Evolutionary conservation across 92 coral and sea anemone species (phyloP).

Genomic region (Epizoanthus scotinus): DNA sequence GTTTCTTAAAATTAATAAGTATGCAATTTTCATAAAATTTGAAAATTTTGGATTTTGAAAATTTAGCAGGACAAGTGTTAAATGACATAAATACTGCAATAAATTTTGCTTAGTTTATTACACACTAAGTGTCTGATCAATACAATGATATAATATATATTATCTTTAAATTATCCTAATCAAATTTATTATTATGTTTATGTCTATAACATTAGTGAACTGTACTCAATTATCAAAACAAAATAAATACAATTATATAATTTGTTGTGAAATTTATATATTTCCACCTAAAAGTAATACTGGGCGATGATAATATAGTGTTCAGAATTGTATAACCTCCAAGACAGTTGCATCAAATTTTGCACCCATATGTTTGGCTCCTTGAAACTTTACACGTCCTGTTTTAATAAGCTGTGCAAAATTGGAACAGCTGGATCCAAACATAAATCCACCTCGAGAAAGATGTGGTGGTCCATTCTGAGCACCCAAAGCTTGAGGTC

Average conservation of each 20-base stretch:
- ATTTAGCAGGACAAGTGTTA: too few species aligned
- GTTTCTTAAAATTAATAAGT: too few species aligned
- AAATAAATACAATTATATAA: background rate
- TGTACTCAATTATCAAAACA: background rate
- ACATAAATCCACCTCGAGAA: conserved; percentile 90
- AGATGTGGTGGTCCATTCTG: conserved; percentile 62
- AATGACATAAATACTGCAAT: too few species aligned
- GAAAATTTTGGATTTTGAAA: too few species aligned
- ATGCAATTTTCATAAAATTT: too few species aligned
- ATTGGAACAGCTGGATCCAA: conserved; percentile 97
- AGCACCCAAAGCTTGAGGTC: conserved; percentile 79
- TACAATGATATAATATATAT: too few species aligned
- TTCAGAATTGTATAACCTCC: conserved; percentile 73
- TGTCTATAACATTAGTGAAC: background rate
- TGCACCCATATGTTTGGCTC: conserved; percentile 87
- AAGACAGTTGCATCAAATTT: conserved; percentile 89
- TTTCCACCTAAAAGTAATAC: background rate
- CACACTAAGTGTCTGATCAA: too few species aligned
- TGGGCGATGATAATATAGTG: background rate
- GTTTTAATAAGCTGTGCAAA: conserved; percentile 87
- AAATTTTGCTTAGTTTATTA: too few species aligned
- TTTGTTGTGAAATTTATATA: background rate
- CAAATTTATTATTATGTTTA: background rate
- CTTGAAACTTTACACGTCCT: conserved; percentile 82
- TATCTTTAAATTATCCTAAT: too few species aligned